Percentiles rank a stretch among this genome's conserved stretches.
These are phyloP conservation scores for Sterrhoptilus dennistouni DNA, from an alignment of 2,113 vertebrate genomes.

Conservation along the genomic window DNA sequence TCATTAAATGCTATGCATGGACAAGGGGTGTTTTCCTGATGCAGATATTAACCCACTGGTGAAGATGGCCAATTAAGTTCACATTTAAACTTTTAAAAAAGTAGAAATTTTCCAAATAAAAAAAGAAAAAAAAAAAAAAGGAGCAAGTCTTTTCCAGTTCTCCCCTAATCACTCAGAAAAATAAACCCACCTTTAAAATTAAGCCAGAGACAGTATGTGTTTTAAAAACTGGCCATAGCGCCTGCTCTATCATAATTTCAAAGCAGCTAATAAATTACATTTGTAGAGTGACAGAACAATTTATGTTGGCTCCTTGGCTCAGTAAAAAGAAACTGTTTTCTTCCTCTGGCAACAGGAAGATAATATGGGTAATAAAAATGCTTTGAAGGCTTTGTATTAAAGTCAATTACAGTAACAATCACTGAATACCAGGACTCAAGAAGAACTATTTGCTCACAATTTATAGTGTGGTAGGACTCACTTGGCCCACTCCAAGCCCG, in stretches of 20 bases:
- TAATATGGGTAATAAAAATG: constrained; percentile 31
- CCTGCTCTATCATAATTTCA: background rate
- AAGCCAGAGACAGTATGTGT: background rate
- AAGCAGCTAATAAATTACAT: background rate
- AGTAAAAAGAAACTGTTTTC: background rate
- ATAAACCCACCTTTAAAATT: background rate
- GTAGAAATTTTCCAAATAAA: background rate
- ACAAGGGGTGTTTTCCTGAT: background rate
- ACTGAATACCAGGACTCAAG: background rate
- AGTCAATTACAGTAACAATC: constrained; percentile 28
- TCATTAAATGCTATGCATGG: background rate
- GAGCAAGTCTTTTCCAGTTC: background rate
- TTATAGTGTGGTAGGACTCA: background rate
- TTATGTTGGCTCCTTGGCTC: background rate
- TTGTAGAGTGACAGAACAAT: background rate
- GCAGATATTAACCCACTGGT: background rate
- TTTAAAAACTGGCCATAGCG: background rate
- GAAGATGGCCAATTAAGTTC: background rate
- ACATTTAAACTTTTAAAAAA: background rate
- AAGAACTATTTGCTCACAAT: background rate
- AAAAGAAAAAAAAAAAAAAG: accelerated
- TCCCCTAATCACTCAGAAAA: background rate
- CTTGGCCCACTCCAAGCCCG: background rate
- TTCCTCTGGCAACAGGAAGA: constrained; percentile 7
- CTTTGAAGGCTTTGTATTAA: constrained; percentile 25